Conservation (phyloP, 2,113 vertebrate genomes). For the Halichoerus grypus region DNA sequence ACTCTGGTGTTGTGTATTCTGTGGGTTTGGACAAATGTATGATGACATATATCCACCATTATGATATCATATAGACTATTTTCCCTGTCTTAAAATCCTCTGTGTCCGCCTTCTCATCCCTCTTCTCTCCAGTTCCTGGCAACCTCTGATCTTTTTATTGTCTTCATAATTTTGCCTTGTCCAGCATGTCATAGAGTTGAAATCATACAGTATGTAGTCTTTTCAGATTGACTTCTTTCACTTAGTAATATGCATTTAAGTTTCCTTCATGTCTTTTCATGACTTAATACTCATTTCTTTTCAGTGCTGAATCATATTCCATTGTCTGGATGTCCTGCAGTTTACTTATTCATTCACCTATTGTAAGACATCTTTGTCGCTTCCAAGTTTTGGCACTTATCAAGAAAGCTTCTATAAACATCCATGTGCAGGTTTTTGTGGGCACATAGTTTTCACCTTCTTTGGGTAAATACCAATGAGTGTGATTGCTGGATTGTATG, state of each 20-base stretch:
- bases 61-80: not conserved
- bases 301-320: not conserved
- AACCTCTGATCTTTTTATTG: not conserved
- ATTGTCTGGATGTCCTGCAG: not conserved
- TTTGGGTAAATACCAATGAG: not conserved
- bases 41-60: not conserved
- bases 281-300: not conserved
- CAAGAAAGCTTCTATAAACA: not conserved
- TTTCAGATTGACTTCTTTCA: slow-evolving; percentile 9
- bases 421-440: not conserved
- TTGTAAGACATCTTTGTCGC: not conserved
- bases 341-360: not conserved
- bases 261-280: not conserved
- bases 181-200: not conserved
- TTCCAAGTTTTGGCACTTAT: not conserved
- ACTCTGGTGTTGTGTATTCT: not conserved
- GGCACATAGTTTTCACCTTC: not conserved
- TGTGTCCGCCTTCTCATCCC: not conserved
- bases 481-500: not conserved
- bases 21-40: not conserved
- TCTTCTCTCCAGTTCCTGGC: not conserved
- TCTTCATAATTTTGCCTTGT: not conserved
- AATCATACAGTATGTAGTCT: not conserved
- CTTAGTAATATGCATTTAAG: not conserved
- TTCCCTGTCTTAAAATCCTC: not conserved